These are phyloP conservation scores for Julus scanicus DNA, from an alignment of 2,888 invertebrate genomes.

Conservation along the genomic window DNA sequence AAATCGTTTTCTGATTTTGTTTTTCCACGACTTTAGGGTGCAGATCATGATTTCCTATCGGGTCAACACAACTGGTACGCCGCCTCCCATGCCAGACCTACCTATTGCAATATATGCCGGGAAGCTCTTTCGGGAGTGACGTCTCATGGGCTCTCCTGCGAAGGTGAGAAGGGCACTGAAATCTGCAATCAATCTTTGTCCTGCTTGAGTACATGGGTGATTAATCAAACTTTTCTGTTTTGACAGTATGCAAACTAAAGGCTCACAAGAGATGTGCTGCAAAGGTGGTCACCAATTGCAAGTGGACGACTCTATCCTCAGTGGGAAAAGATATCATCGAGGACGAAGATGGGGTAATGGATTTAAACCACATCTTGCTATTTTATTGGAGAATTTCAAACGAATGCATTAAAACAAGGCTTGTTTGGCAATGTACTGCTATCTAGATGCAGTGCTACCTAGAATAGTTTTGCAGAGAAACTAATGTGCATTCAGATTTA, in stretches of 20 bases:
- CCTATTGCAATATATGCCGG: slow-evolving; percentile 96
- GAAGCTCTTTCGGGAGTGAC: slow-evolving; percentile 93
- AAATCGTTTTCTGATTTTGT: neutral
- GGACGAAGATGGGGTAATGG: slow-evolving; percentile 84
- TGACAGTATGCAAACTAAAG: slow-evolving; percentile 90
- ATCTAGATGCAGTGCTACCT: no score
- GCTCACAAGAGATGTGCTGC: slow-evolving; percentile 95
- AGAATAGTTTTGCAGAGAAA: no score
- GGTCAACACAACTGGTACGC: slow-evolving; percentile 87
- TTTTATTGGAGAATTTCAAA: no score
- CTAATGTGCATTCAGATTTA: no score
- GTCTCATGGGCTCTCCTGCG: slow-evolving; percentile 95
- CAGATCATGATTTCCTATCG: slow-evolving; percentile 74
- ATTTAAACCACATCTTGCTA: neutral
- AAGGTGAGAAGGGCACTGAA: slow-evolving; percentile 67
- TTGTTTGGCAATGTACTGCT: no score
- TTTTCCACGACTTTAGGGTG: slow-evolving; percentile 58
- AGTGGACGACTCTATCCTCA: slow-evolving; percentile 96
- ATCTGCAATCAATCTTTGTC: neutral
- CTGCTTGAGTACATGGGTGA: neutral
- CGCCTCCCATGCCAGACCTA: slow-evolving; percentile 92
- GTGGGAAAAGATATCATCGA: slow-evolving; percentile 96
- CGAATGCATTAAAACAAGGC: no score
- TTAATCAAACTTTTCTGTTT: neutral
- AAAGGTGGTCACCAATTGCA: slow-evolving; percentile 93